Conservation (phyloP, 2,113 vertebrate genomes). For the Toxotes chatareus region DNA sequence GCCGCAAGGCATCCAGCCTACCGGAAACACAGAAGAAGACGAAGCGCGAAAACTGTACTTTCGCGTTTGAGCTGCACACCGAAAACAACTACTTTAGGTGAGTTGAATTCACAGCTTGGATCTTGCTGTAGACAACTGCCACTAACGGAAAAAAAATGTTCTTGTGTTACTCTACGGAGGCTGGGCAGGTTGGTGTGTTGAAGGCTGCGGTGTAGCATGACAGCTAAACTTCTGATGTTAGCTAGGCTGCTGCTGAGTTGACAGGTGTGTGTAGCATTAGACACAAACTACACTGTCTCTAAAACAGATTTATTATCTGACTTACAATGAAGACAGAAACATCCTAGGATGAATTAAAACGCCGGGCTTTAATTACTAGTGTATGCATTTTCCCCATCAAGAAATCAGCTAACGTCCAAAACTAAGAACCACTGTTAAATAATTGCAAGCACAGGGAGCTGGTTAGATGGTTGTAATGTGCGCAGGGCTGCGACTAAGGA, state of each 20-base stretch:
- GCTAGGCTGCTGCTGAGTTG: conserved; percentile 11
- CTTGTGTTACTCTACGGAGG: background rate
- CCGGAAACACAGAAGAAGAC: background rate
- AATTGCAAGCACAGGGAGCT: background rate
- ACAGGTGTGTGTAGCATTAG: background rate
- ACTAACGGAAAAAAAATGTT: too few species aligned
- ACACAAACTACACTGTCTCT: background rate
- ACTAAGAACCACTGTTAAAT: too few species aligned
- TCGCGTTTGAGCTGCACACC: background rate
- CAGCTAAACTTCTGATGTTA: conserved; percentile 4
- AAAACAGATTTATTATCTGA: background rate
- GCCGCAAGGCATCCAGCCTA: background rate
- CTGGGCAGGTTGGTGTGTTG: background rate
- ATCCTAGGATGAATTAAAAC: background rate
- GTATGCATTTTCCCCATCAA: too few species aligned
- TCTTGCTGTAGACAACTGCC: rapidly evolving
- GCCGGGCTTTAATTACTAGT: too few species aligned
- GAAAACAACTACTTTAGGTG: background rate
- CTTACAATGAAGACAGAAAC: too few species aligned
- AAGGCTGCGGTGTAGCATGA: background rate
- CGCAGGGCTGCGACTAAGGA: too few species aligned
- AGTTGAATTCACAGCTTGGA: background rate
- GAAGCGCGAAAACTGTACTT: conserved; percentile 57
- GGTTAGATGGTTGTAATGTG: too few species aligned
- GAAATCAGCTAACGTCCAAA: too few species aligned